phyloP scores from a whole-genome alignment of 2,888 invertebrate species.

The Pammene fasciana region DNA sequence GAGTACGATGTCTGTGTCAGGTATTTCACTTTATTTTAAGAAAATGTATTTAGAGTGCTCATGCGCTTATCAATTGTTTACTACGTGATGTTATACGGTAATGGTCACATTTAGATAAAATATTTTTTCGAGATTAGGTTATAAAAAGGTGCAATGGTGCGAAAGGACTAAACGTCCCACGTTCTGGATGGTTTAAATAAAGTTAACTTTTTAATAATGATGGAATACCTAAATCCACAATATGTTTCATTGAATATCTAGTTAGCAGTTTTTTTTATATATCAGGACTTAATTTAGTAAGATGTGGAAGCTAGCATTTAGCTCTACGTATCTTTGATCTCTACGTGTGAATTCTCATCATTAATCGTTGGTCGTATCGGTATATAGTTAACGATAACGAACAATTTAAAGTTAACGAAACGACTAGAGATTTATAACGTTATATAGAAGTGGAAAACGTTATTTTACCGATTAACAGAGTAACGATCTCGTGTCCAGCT shows the following conservation, averaged over 20 bases:
- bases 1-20: too few species aligned
- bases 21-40: too few species aligned
- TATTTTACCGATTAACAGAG: slow-evolving; percentile 7
- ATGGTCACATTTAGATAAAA: too few species aligned
- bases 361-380: not conserved
- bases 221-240: too few species aligned
- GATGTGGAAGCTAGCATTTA: not conserved
- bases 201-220: too few species aligned
- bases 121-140: too few species aligned
- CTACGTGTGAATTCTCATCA: not conserved
- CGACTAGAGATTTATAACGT: not conserved
- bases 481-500: slow-evolving; percentile 19
- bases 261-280: not conserved
- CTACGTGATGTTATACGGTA: too few species aligned
- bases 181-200: too few species aligned
- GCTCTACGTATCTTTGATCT: not conserved
- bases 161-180: too few species aligned
- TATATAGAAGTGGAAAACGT: not conserved
- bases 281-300: not conserved
- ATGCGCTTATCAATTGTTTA: too few species aligned
- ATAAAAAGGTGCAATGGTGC: too few species aligned
- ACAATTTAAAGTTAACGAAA: slow-evolving; percentile 1
- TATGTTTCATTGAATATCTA: not conserved
- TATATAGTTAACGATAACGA: not conserved
- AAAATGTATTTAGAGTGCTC: too few species aligned